Percentiles rank a stretch among this genome's conserved stretches.
phyloP scores from a whole-genome alignment of 2,797 vertebrate species.

The Acipenser transmontanus region DNA sequence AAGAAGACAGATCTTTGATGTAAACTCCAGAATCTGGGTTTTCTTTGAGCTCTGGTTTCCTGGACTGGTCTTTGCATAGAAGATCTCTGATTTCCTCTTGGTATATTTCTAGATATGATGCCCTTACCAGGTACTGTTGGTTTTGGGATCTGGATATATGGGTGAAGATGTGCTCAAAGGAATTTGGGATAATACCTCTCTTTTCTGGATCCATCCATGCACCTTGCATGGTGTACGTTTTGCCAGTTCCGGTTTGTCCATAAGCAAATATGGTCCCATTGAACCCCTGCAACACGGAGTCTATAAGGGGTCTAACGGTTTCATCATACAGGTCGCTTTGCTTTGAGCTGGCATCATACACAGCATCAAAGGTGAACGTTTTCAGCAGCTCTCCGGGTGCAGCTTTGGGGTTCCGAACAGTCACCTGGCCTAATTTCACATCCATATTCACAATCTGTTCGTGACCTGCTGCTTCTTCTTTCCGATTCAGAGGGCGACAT shows the following conservation, averaged over 20 bases:
- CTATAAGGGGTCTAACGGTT: constrained; percentile 83
- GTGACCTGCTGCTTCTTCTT: constrained; percentile 62
- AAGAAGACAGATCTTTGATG: constrained; percentile 85
- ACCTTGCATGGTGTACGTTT: constrained; percentile 94
- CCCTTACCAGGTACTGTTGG: constrained; percentile 89
- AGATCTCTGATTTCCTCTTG: constrained; percentile 93
- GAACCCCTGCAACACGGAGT: constrained; percentile 83
- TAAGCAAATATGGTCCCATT: constrained; percentile 92
- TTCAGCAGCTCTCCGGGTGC: constrained; percentile 77
- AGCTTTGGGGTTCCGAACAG: constrained; percentile 74
- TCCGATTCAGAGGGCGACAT: constrained; percentile 80
- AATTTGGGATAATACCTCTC: constrained; percentile 82
- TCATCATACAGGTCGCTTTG: constrained; percentile 87
- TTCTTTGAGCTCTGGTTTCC: constrained; percentile 88
- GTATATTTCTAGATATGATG: constrained; percentile 95
- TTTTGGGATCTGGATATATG: constrained; percentile 91
- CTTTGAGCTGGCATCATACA: constrained; percentile 77
- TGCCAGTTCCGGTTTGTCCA: constrained; percentile 91
- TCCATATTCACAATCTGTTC: constrained; percentile 79
- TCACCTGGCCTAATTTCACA: constrained; percentile 83
- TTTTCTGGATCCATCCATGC: constrained; percentile 74
- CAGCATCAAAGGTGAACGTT: constrained; percentile 88
- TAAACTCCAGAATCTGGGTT: constrained; percentile 82
- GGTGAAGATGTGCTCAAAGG: constrained; percentile 92
- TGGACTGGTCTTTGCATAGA: constrained; percentile 83